Base-by-base conservation (phyloP, 2,797 vertebrate species). In the Manis crassicaudata region DNA sequence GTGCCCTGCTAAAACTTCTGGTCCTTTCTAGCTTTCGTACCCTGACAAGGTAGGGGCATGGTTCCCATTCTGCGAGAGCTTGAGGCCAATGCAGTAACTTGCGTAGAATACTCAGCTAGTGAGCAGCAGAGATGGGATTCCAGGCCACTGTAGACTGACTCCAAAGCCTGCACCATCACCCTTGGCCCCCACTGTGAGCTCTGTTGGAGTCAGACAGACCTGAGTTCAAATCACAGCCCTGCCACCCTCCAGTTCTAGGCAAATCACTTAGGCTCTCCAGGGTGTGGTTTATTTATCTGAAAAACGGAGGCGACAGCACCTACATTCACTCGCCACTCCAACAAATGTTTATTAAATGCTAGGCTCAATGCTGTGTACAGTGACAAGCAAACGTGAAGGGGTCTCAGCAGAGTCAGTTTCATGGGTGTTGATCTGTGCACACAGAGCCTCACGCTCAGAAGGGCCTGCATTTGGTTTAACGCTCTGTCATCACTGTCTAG, bases 381-480 rank as follows among this genome's bases (percentile, higher is more conserved):
- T 14, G 8, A 3, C 12, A 21, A 9, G 13, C 10, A 32, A 27
- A 17, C 80, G 4, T 1, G 0, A 10, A 10, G 18, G 5, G 27
- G 20, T 32, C 75, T 16, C 7, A 3, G 77, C 54, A 13, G 12
- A 60, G 58, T 58, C 1, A 0, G 40, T 29, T 43, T 37, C 17
- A 1, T 0, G 0, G 43, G 60, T 0, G 0, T 1, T 13, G 13
- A 58, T 3, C 20, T 0, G 0, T 7, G 6, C 11, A 7, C 81
- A 21, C 62, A 35, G 32, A 62, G 62, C 43, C 81, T 8, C 0
- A 20, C 4, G 0, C 56, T 56, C 60, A 56, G 50, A 12, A 25
- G 73, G 13, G 40, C 14, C 32, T 12, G 11, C 2, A 2, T 21
- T 63, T 2, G 27, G 54, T 4, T 20, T 7, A 10, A 10, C 2